Evolutionary conservation across 2,888 invertebrate genomes (phyloP).

Genomic region (Drosophila meridiana): DNA sequence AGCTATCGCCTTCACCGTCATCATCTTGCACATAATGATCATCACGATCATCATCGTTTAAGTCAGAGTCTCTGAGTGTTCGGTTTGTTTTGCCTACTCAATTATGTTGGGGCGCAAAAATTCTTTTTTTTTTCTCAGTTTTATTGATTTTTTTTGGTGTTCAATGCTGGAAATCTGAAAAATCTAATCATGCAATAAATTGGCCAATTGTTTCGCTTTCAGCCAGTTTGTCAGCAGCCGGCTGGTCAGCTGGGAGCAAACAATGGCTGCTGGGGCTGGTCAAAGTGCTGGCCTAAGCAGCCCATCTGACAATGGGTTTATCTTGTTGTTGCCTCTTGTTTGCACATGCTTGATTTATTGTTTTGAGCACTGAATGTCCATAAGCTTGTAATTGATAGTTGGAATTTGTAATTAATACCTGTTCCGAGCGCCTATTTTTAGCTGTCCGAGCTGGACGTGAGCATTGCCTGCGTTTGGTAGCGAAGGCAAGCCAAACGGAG

Average conservation of each 20-base stretch:
- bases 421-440: slow-evolving; percentile 27
- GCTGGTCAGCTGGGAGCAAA: slow-evolving; percentile 39
- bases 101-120: slow-evolving; percentile 63
- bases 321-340: slow-evolving; percentile 47
- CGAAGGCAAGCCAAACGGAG: background rate
- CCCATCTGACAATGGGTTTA: slow-evolving; percentile 18
- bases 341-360: slow-evolving; percentile 76
- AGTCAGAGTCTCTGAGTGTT: slow-evolving; percentile 24
- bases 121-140: slow-evolving; percentile 39
- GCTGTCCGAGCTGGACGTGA: slow-evolving; percentile 5
- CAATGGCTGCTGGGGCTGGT: slow-evolving; percentile 43
- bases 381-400: slow-evolving; percentile 58
- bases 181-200: slow-evolving; percentile 80
- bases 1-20: slow-evolving; percentile 24
- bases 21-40: slow-evolving; percentile 15
- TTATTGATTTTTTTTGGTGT: slow-evolving; percentile 63
- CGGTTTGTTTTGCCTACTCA: slow-evolving; percentile 59
- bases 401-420: slow-evolving; percentile 55
- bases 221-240: slow-evolving; percentile 37
- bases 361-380: slow-evolving; percentile 34
- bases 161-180: slow-evolving; percentile 49
- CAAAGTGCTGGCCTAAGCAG: slow-evolving; percentile 17
- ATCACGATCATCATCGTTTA: slow-evolving; percentile 14
- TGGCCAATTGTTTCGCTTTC: slow-evolving; percentile 76
- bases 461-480: background rate